Conservation (phyloP, 2,113 vertebrate genomes). For the Chelonoidis abingdonii region DNA sequence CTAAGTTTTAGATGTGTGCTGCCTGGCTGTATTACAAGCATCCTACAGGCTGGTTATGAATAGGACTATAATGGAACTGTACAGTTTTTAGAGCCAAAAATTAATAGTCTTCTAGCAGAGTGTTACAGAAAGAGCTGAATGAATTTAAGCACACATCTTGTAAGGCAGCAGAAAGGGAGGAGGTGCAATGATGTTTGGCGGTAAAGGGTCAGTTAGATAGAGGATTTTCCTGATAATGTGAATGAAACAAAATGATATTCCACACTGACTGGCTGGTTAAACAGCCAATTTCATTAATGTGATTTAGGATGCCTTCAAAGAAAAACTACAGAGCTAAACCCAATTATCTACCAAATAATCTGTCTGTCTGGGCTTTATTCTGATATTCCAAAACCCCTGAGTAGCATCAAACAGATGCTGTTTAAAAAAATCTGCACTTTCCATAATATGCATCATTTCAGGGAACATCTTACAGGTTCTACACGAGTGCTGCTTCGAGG, state of each 20-base stretch:
- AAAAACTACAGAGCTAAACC: neutral
- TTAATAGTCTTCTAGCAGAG: constrained; percentile 25
- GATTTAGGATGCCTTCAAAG: neutral
- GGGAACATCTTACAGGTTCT: neutral
- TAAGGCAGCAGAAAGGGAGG: constrained; percentile 9
- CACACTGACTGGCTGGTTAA: neutral
- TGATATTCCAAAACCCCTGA: neutral
- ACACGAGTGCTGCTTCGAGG: neutral
- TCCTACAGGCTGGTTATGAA: constrained; percentile 1
- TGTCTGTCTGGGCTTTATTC: neutral
- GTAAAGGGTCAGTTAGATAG: neutral
- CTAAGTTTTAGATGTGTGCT: rapidly evolving
- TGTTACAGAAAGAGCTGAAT: constrained; percentile 17
- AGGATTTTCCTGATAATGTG: neutral
- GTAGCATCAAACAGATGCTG: neutral
- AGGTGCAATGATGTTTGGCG: neutral
- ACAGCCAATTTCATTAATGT: neutral
- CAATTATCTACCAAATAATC: neutral
- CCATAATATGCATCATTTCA: neutral
- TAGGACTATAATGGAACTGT: neutral
- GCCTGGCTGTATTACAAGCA: neutral
- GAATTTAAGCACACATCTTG: neutral
- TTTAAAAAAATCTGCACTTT: neutral
- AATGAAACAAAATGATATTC: neutral
- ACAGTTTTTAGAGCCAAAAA: neutral